A percentile compares a stretch with the other conserved stretches of the same genome.
Evolutionary conservation across 2,888 invertebrate species (phyloP).

Genomic region (Phyllotreta striolata): DNA sequence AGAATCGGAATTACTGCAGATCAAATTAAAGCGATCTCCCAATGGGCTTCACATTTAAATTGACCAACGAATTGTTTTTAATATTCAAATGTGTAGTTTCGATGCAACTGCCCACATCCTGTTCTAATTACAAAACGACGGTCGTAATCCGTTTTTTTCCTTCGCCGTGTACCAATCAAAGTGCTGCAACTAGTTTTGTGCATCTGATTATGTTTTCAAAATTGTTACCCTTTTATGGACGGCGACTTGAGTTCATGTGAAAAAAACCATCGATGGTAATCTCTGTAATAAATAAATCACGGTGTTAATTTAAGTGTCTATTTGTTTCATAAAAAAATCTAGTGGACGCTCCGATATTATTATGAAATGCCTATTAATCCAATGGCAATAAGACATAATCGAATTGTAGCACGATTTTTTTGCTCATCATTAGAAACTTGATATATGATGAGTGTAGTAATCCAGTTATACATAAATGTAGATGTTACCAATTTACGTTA

Average conservation of each 20-base stretch:
- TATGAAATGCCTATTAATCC: not conserved
- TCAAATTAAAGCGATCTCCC: no score
- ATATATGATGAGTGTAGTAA: not conserved
- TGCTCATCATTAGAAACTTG: not conserved
- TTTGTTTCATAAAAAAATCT: constrained; percentile 4
- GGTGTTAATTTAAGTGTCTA: constrained; percentile 4
- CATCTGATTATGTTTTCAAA: constrained; percentile 3
- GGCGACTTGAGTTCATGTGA: not conserved
- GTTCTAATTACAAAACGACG: no score
- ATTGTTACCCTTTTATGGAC: constrained; percentile 11
- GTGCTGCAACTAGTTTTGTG: constrained; percentile 1
- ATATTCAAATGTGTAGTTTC: no score
- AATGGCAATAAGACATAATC: constrained; percentile 6
- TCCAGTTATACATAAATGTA: no score
- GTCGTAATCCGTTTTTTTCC: no score
- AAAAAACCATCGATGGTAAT: constrained; percentile 4
- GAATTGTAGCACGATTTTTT: constrained; percentile 9
- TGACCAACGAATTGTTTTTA: no score
- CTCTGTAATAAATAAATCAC: constrained; percentile 5
- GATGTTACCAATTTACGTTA: no score
- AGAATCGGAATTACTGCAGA: no score
- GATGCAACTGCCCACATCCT: no score
- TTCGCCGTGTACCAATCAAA: no score
- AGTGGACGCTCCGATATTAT: not conserved
- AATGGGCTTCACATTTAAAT: no score